Evolutionary conservation across 2,797 vertebrate species (phyloP).

Genomic region (Catharus ustulatus): DNA sequence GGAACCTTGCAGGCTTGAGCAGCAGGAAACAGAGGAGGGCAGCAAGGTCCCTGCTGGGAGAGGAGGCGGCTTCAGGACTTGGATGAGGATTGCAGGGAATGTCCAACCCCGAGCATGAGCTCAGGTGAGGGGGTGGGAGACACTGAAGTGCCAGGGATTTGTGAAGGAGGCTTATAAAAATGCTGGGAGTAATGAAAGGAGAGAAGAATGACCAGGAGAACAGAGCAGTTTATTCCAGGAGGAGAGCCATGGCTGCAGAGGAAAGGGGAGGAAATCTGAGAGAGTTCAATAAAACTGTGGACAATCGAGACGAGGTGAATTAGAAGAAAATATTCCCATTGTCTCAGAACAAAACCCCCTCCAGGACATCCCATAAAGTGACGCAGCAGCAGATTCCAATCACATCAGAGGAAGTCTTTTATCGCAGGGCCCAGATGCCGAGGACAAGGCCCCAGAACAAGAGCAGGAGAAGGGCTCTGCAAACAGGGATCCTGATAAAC

Average conservation of each 20-base stretch:
- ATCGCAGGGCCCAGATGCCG: background rate
- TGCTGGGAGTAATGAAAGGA: conserved; percentile 49
- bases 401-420: conserved; percentile 24
- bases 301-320: conserved; percentile 5
- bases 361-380: conserved; percentile 47
- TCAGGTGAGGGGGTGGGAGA: background rate
- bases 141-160: conserved; percentile 13
- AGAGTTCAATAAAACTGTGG: conserved; percentile 35
- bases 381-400: conserved; percentile 29
- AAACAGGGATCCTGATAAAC: accelerated
- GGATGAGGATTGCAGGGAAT: background rate
- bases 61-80: background rate
- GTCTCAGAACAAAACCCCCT: conserved; percentile 3
- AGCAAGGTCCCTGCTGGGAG: background rate
- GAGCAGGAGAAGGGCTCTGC: background rate
- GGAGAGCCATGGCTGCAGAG: background rate
- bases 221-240: conserved; percentile 33
- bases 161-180: conserved; percentile 9
- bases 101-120: accelerated
- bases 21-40: conserved; percentile 40
- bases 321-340: conserved; percentile 46
- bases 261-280: conserved; percentile 40
- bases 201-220: conserved; percentile 32
- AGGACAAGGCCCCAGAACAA: background rate
- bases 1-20: background rate